A percentile compares a stretch with the other conserved stretches of the same genome.
phyloP scores from a whole-genome alignment of 1,140 invertebrate species.

The Sycophila sp. region DNA sequence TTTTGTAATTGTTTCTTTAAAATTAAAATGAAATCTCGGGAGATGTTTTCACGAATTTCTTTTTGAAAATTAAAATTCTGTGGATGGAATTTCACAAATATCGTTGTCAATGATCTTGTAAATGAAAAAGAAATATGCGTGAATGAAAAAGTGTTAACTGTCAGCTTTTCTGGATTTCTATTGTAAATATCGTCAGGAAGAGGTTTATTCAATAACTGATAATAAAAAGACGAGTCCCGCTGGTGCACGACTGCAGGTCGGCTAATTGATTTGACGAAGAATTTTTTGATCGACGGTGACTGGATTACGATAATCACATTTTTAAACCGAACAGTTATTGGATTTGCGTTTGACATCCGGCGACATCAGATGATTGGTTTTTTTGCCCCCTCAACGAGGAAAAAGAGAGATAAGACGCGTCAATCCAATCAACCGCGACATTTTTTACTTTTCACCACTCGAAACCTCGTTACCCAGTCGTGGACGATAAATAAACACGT shows the following conservation, averaged over 20 bases:
- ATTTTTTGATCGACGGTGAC: constrained; percentile 30
- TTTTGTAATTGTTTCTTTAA: no score
- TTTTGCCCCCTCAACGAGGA: neutral
- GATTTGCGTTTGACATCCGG: constrained; percentile 15
- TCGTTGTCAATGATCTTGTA: no score
- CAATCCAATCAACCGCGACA: no score
- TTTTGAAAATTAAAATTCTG: no score
- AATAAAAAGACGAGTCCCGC: neutral
- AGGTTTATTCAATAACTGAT: no score
- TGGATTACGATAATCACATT: constrained; percentile 30
- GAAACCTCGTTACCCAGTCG: no score
- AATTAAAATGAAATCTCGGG: no score
- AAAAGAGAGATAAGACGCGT: neutral
- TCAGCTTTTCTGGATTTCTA: neutral
- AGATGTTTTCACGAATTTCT: no score
- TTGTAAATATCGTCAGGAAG: neutral
- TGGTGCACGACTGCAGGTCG: neutral
- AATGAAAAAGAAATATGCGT: no score
- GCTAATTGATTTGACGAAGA: constrained; percentile 1
- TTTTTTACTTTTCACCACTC: no score
- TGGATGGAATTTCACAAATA: no score
- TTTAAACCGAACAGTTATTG: constrained; percentile 28
- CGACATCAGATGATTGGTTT: constrained; percentile 9
- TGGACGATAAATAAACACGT: no score
- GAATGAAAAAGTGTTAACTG: neutral